phyloP scores from a whole-genome alignment of 1,140 invertebrate species.

The Neotoxoptera formosana region DNA sequence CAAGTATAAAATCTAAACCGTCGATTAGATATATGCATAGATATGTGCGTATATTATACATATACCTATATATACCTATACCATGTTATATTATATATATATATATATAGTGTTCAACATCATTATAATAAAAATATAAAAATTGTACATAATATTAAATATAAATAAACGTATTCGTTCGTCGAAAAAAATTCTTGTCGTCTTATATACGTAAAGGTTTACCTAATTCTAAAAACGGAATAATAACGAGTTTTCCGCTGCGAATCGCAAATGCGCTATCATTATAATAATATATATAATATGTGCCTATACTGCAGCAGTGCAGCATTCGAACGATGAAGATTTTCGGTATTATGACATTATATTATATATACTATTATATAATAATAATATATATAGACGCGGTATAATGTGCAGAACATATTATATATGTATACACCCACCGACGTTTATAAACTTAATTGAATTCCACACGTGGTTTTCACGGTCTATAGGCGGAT shows the following conservation, averaged over 20 bases:
- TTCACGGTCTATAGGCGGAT: background rate
- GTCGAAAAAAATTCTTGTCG: too few relatives aligned
- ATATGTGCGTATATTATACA: background rate
- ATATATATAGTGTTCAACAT: background rate
- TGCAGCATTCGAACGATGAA: background rate
- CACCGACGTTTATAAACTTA: background rate
- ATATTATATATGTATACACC: background rate
- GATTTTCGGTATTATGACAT: background rate
- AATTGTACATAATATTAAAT: too few relatives aligned
- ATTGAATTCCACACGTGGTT: background rate
- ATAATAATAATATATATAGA: background rate
- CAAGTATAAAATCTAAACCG: background rate
- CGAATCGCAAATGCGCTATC: background rate
- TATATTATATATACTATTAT: background rate
- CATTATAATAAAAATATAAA: too few relatives aligned
- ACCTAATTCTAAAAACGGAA: background rate
- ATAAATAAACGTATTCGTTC: too few relatives aligned
- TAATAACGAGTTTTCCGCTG: background rate
- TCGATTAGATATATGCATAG: background rate
- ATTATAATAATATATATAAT: too few relatives aligned
- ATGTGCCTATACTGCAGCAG: background rate
- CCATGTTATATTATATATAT: background rate
- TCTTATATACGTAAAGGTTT: too few relatives aligned
- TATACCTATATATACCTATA: too few relatives aligned
- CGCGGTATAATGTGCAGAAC: background rate